Conservation (phyloP, 2,888 invertebrate genomes). For the Dioctria linearis region DNA sequence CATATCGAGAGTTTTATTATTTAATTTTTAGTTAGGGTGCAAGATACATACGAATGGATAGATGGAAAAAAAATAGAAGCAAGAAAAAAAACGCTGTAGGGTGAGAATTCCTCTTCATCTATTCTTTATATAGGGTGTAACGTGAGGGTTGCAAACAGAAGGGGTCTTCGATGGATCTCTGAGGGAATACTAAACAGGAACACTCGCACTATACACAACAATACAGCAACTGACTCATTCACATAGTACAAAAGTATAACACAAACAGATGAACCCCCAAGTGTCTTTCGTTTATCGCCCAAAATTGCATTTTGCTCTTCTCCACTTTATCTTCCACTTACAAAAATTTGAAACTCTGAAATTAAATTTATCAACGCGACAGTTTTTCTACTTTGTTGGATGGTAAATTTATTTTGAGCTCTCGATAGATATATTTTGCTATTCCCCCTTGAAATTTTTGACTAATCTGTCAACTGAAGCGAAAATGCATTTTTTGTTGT, state of each 20-base stretch:
- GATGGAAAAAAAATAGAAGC: too few species aligned
- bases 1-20: slow-evolving; percentile 50
- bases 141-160: slow-evolving; percentile 30
- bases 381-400: slow-evolving; percentile 50
- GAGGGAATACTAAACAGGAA: slow-evolving; percentile 51
- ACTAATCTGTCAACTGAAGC: slow-evolving; percentile 38
- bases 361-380: slow-evolving; percentile 48
- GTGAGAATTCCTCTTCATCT: slow-evolving; percentile 14
- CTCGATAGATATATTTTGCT: slow-evolving; percentile 2
- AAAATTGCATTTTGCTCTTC: slow-evolving; percentile 49
- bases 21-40: slow-evolving; percentile 49
- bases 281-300: slow-evolving; percentile 44
- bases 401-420: slow-evolving; percentile 33
- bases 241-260: slow-evolving; percentile 14
- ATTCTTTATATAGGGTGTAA: not conserved
- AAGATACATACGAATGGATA: not conserved
- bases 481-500: slow-evolving; percentile 35
- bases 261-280: slow-evolving; percentile 44
- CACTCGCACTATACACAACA: not conserved
- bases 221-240: slow-evolving; percentile 30
- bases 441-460: slow-evolving; percentile 16
- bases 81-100: slow-evolving; percentile 35
- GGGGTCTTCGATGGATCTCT: slow-evolving; percentile 37
- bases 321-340: slow-evolving; percentile 41
- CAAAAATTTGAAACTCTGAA: slow-evolving; percentile 49